phyloP scores from a whole-genome alignment of 1,140 invertebrate genomes.

The Psilanteris sp. region DNA sequence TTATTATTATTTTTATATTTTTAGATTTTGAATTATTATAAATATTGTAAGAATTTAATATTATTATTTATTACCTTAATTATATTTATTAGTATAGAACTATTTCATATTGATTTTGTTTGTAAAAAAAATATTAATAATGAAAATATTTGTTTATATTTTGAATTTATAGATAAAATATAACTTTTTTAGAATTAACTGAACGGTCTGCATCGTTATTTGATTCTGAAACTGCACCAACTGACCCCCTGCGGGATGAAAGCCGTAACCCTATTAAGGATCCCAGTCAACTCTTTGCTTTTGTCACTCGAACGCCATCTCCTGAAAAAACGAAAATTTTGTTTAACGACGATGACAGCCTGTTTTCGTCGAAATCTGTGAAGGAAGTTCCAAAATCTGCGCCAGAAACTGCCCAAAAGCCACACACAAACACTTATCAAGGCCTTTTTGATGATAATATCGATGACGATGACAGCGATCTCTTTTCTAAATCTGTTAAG shows the following conservation, averaged over 20 bases:
- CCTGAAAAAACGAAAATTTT: slow-evolving; percentile 72
- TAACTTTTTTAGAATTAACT: too few species aligned
- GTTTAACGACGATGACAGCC: slow-evolving; percentile 72
- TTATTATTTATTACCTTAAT: too few species aligned
- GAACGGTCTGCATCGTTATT: too few species aligned
- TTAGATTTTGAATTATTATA: too few species aligned
- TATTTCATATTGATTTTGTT: too few species aligned
- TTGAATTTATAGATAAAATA: too few species aligned
- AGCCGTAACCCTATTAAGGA: slow-evolving; percentile 75
- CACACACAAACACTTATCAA: not conserved
- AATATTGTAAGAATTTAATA: too few species aligned
- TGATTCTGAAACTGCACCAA: too few species aligned
- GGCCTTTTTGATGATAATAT: slow-evolving; percentile 60
- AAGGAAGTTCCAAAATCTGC: slow-evolving; percentile 22
- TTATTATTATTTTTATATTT: too few species aligned
- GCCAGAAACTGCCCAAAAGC: slow-evolving; percentile 2
- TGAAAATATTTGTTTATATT: too few species aligned
- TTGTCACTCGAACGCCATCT: slow-evolving; percentile 77
- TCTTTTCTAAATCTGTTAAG: slow-evolving; percentile 72
- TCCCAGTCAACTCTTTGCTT: slow-evolving; percentile 76
- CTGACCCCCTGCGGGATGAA: slow-evolving; percentile 72
- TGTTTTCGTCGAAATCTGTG: slow-evolving; percentile 62
- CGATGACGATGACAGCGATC: slow-evolving; percentile 69
- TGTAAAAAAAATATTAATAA: too few species aligned
- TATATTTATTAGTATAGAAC: too few species aligned